A percentile compares a stretch with the other conserved stretches of the same genome.
phyloP scores from a whole-genome alignment of 35 echinoderm and acorn worm species.

The Apostichopus japonicus region DNA sequence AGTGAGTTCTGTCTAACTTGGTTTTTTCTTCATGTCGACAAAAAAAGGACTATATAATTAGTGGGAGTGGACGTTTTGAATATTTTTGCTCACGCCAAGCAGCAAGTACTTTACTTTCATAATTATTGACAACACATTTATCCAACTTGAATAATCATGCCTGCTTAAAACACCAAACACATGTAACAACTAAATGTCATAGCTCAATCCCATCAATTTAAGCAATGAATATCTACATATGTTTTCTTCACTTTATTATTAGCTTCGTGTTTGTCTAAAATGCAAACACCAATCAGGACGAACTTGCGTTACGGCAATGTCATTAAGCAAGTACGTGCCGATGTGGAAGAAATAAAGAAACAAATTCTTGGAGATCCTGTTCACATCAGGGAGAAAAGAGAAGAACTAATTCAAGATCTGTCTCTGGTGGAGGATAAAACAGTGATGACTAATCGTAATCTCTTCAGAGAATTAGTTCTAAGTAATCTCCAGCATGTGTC shows the following conservation, averaged over 20 bases:
- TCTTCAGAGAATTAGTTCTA: background rate
- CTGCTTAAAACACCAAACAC: too few relatives aligned
- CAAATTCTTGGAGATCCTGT: conserved; percentile 60
- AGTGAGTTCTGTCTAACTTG: background rate
- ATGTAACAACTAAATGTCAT: too few relatives aligned
- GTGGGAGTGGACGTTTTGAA: too few relatives aligned
- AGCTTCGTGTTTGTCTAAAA: conserved; percentile 49
- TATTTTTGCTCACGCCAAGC: too few relatives aligned
- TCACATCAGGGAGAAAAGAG: background rate
- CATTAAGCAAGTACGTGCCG: conserved; percentile 64
- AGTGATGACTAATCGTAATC: too few relatives aligned
- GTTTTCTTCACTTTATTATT: background rate
- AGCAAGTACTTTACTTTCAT: too few relatives aligned
- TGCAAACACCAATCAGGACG: conserved; percentile 66
- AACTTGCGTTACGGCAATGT: conserved; percentile 82
- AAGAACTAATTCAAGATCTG: conserved; percentile 7
- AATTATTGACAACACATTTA: too few relatives aligned
- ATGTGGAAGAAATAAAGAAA: conserved; percentile 73
- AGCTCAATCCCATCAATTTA: too few relatives aligned
- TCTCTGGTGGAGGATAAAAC: background rate
- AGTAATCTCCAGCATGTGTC: too few relatives aligned
- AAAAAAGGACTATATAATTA: too few relatives aligned
- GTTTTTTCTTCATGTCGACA: background rate
- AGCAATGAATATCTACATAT: too few relatives aligned
- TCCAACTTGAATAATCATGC: too few relatives aligned